Percentiles rank a stretch among this genome's conserved stretches.
phyloP scores from a whole-genome alignment of 2,113 vertebrate genomes.

The Mirza zaza region DNA sequence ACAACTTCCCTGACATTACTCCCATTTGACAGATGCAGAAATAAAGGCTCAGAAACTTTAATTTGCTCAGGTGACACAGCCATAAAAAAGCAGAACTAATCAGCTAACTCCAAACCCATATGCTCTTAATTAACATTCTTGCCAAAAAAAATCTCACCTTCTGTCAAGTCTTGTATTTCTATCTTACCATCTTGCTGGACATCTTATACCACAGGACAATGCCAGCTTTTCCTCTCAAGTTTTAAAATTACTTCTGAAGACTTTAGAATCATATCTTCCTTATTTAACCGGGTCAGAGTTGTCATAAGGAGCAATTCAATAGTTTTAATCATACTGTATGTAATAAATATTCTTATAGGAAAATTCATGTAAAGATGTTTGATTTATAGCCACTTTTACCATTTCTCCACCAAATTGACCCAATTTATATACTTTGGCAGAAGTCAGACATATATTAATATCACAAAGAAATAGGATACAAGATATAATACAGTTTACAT shows the following conservation, averaged over 20 bases:
- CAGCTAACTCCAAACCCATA: not conserved
- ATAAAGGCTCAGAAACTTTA: not conserved
- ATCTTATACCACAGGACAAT: not conserved
- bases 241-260: not conserved
- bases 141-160: not conserved
- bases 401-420: not conserved
- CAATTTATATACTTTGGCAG: not conserved
- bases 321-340: not conserved
- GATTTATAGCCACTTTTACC: not conserved
- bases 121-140: not conserved
- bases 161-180: not conserved
- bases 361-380: not conserved
- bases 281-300: not conserved
- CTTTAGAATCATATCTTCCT: not conserved
- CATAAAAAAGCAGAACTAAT: not conserved
- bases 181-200: not conserved
- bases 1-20: not conserved
- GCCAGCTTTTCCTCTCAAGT: not conserved
- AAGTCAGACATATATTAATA: not conserved
- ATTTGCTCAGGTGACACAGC: not conserved
- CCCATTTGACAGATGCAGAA: not conserved
- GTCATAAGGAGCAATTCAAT: not conserved
- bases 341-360: not conserved
- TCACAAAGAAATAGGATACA: not conserved
- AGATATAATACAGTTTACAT: not conserved